Evolutionary conservation across 2,797 vertebrate genomes (phyloP).

Genomic region (Zenarchopterus dispar): DNA sequence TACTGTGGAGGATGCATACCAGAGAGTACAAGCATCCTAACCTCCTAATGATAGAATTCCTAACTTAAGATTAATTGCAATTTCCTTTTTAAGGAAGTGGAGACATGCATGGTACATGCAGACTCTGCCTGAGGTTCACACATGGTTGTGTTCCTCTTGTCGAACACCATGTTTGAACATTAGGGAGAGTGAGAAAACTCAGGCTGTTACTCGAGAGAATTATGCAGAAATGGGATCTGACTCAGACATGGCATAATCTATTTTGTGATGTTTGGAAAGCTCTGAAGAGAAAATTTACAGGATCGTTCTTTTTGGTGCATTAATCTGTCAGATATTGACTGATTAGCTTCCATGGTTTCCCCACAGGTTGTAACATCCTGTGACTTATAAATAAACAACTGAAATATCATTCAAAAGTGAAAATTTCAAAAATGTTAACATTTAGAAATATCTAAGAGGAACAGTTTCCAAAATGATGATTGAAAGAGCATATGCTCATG

Average conservation of each 20-base stretch:
- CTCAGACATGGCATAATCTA: background rate
- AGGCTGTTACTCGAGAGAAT: background rate
- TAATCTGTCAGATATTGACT: slow-evolving; percentile 8
- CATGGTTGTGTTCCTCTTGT: background rate
- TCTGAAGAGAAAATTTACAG: background rate
- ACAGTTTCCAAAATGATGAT: background rate
- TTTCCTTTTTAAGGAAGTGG: background rate
- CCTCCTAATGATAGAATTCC: background rate
- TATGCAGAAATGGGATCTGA: background rate
- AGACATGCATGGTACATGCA: background rate
- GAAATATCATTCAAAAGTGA: too few relatives aligned
- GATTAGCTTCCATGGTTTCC: slow-evolving; percentile 4
- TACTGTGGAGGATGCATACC: slow-evolving; percentile 2
- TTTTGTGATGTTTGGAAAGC: background rate
- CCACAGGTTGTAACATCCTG: background rate
- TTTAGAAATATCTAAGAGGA: background rate
- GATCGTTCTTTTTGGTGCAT: background rate
- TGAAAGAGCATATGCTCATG: background rate
- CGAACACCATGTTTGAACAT: slow-evolving; percentile 18
- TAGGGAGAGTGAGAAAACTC: background rate
- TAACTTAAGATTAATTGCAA: too few relatives aligned
- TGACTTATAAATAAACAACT: too few relatives aligned
- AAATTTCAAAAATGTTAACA: too few relatives aligned
- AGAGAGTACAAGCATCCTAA: slow-evolving; percentile 4
- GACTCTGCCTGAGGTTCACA: too few relatives aligned